Evolutionary conservation across 2,113 vertebrate species (phyloP).

Genomic region (Budorcas taxicolor): DNA sequence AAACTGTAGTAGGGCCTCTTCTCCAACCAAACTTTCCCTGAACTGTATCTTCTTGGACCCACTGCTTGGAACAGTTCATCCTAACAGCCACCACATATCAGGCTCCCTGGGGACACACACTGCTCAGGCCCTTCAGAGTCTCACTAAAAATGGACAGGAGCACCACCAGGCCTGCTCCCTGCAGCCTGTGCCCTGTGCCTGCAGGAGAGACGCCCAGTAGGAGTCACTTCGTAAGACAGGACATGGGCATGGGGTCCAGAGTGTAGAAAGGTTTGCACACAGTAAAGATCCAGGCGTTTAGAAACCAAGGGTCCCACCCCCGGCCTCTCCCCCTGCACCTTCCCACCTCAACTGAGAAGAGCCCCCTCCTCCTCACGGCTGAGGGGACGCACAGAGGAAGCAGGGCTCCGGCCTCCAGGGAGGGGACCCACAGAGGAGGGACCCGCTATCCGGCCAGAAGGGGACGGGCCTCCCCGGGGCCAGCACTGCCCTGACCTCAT

Average conservation of each 20-base stretch:
- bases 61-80: neutral
- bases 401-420: no score
- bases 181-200: neutral
- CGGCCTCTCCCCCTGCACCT: neutral
- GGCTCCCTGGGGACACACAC: neutral
- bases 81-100: neutral
- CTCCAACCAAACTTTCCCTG: no score
- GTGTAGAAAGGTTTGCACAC: accelerated
- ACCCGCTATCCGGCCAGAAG: neutral
- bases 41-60: neutral
- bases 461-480: neutral
- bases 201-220: neutral
- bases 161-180: neutral
- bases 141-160: neutral
- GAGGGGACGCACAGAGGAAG: neutral
- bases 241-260: accelerated
- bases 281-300: accelerated
- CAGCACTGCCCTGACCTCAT: no score
- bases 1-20: no score
- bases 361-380: neutral
- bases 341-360: no score
- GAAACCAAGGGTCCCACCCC: neutral
- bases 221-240: accelerated
- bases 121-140: neutral
- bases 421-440: no score